Base-by-base conservation (phyloP, 2,888 invertebrate species). In the Tipula lateralis region DNA sequence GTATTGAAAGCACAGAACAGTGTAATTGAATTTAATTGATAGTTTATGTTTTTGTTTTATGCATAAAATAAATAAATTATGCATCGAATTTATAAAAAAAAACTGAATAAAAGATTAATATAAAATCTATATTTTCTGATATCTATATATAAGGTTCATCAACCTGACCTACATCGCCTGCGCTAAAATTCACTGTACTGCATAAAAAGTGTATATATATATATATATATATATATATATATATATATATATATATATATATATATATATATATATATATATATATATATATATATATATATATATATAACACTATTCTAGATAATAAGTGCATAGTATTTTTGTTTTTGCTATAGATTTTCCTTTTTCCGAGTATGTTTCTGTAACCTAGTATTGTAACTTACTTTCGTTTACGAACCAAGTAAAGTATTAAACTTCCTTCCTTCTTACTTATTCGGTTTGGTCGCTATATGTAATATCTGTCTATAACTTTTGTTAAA, bases 161-260 rank as follows among this genome's bases (percentile, higher is more conserved):
- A 82, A 32, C 32, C 82, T 82, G 82, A 82, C 82, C 82, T 82
- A 82, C 32, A 82, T 82, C 82, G 82, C 82, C 82, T 82, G 82
- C 82, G 82, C 82, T 82, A 24, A 19, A 66, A 66, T 66, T 24
- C 66, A 66, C 19, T 66, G 24, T 66, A 9, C 66, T 66, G 9
- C 66, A 66, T 66, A 66, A 66, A 66, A 66, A 50, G 9, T 24
- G 24, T 66, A 4, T 66, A 24, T 66, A 44, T 44, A 44, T 44
- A 44, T 44, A 36, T 36, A 36, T 36, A 36, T 36, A 36, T 36
- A 36, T 36, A 36, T 36, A 36, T 36, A 36, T 36, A 36, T 36
- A 36, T 36, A 36, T 36, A 36, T 36, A 36, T 36, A 36, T 36
- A 36, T 36, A 36, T 36, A 36, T 36, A 36, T 36, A 36, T 36